Evolutionary conservation across 2,888 invertebrate genomes (phyloP), one percentile per base, ranked within the genome.

Genomic region (Margaritifera margaritifera): DNA sequence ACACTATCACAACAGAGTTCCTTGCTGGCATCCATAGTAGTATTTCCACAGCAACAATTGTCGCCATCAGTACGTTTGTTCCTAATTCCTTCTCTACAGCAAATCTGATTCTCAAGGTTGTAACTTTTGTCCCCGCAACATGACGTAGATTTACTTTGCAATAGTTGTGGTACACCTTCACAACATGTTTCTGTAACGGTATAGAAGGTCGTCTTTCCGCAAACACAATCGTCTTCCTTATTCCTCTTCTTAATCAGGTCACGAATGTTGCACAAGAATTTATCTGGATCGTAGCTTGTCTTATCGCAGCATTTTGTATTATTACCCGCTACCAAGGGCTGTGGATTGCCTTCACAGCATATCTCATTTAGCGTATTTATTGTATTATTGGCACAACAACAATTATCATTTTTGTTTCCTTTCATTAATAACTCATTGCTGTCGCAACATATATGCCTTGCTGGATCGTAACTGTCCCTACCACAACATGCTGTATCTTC

Each of bases 1-100:
- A n/a, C n/a, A n/a, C n/a, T n/a, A n/a, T 63, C 24, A 57, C 73
- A 73, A 56, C 73, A 73, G 20, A 73, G 50, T 59, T 73, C 65
- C 50, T 59, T 51, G 25, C 61, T 59, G 11, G 73, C 64, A 59
- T 73, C 65, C 50, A 65, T 59, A 18, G 73, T 18, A 15, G 64
- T 42, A 4, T 68, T 55, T 11, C 70, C 68, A 60, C 74, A 74
- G 42, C 74, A 74, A n/a, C 62, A 68, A 58, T 74, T 52, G 24
- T 74, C 74, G 20, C 60, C 55, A 57, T 25, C 52, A 27, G 63
- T 66, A 15, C 50, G 66, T 51, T 71, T 74, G 2, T 70, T 60
- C 50, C 62, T 67, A 42, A 74, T 59, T 52, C 22, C 55, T 24
- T 59, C 55, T 20, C 57, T 62, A 54, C 74, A 74, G 58, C 74